Percentiles rank a stretch among this genome's conserved stretches.
Evolutionary conservation across 92 coral and sea anemone species (phyloP).

Genomic region (Bergia sp.): DNA sequence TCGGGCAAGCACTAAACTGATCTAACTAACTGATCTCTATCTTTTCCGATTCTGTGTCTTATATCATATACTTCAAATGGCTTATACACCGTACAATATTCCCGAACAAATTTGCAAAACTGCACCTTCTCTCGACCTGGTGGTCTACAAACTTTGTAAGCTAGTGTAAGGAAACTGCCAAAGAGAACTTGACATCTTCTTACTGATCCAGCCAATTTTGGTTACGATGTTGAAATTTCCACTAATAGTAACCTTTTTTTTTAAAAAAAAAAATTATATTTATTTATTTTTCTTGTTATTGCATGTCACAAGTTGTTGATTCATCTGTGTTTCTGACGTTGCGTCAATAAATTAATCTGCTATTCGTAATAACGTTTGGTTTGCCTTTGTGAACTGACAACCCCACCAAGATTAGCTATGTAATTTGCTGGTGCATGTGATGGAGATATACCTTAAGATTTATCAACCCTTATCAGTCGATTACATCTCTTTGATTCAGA

Average conservation of each 20-base stretch:
- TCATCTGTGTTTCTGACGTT: neutral
- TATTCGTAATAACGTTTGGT: neutral
- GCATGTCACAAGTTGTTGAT: no score
- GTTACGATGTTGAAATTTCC: neutral
- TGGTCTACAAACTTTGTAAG: neutral
- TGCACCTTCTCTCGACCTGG: neutral
- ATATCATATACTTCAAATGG: no score
- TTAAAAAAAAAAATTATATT: no score
- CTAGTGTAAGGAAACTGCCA: neutral
- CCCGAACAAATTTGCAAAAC: neutral
- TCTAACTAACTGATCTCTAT: neutral
- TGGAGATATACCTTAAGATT: neutral
- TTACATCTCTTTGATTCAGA: neutral
- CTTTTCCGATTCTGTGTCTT: neutral
- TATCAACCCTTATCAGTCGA: neutral
- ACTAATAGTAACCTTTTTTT: neutral
- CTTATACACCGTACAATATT: neutral
- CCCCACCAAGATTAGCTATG: neutral
- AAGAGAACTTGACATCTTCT: no score
- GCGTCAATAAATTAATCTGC: neutral
- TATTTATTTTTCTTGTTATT: no score
- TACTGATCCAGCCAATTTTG: no score
- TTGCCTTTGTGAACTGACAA: neutral
- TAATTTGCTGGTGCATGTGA: neutral
- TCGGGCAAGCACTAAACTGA: neutral